Evolutionary conservation across 2,888 invertebrate species (phyloP), one percentile per base, ranked within the genome.

Genomic region (Amphiduros pacificus): DNA sequence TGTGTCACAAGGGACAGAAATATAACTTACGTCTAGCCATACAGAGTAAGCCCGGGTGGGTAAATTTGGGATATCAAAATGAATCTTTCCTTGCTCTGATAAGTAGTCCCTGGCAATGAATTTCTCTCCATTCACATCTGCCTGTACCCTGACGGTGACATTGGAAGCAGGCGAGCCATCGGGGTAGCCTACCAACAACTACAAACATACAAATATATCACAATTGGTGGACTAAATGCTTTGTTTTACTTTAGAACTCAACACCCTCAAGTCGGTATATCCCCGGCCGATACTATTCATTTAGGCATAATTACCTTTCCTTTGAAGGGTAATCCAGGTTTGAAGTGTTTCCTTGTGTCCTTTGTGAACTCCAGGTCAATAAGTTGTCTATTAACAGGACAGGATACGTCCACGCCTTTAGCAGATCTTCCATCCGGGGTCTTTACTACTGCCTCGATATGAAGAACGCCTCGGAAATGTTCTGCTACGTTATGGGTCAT

Each of bases 301-400:
- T n/a, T n/a, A n/a, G n/a, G n/a, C n/a, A 44, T n/a, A 28, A 60
- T 54, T 74, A 89, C 87, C 84, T 87, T 88, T 55, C 89, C 85
- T 69, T 87, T 87, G 70, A 89, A 90, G 0, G 90, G 89, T 22
- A 91, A 81, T n/a, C 89, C 89, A 0, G 89, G 88, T 58, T 89
- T 88, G 71, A 89, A 88, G 61, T 88, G 87, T 14, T 86, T 84
- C 6, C 85, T 83, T 11, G 86, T 85, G 49, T 87, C 86, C 0
- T 86, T 84, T 2, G 85, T 76, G 71, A 89, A 89, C 73, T 88
- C 87, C 55, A 89, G 71, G 5, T 85, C 84, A 1, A 68, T 63
- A 14, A 67, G 61, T 17, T 68, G 66, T 28, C 61, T 60, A 29
- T 58, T 60, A n/a, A 65, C 67, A 0, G 61, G 48, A 51, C 68